These are phyloP conservation scores for Zaprionus capensis DNA, from an alignment of 1,140 invertebrate species.

Conservation along the genomic window DNA sequence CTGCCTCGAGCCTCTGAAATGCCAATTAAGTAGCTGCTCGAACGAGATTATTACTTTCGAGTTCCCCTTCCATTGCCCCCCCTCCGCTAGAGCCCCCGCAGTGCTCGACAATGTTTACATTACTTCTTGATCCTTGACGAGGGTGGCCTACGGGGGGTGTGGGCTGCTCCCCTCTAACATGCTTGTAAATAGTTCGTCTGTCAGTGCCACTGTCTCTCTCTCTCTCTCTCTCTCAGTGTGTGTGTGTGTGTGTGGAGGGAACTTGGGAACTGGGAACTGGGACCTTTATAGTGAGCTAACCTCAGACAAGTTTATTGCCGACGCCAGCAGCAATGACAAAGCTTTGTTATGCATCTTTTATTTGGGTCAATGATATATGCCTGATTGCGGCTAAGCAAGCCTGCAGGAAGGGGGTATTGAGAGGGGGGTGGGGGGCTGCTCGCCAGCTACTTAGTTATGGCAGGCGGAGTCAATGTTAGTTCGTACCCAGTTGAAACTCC, in stretches of 20 bases:
- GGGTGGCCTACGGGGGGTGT: not conserved
- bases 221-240: not conserved
- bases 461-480: not conserved
- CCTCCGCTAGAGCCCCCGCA: not conserved
- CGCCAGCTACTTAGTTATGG: constrained; percentile 1
- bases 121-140: constrained; percentile 6
- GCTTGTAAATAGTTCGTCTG: constrained; percentile 2
- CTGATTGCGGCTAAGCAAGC: constrained; percentile 4
- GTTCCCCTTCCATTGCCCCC: not conserved
- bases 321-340: constrained; percentile 3
- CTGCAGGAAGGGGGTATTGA: not conserved
- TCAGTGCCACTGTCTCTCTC: not conserved
- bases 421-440: not conserved
- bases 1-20: constrained; percentile 4
- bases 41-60: constrained; percentile 6
- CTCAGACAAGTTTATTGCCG: constrained; percentile 4
- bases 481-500: not conserved
- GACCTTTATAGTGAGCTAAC: constrained; percentile 1
- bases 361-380: constrained; percentile 7
- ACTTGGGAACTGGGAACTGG: not conserved
- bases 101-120: constrained; percentile 5
- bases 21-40: constrained; percentile 6
- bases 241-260: not conserved
- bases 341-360: constrained; percentile 6
- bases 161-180: not conserved